These are phyloP conservation scores for Lycocorax pyrrhopterus DNA, from an alignment of 2,113 vertebrate species.

Conservation along the genomic window DNA sequence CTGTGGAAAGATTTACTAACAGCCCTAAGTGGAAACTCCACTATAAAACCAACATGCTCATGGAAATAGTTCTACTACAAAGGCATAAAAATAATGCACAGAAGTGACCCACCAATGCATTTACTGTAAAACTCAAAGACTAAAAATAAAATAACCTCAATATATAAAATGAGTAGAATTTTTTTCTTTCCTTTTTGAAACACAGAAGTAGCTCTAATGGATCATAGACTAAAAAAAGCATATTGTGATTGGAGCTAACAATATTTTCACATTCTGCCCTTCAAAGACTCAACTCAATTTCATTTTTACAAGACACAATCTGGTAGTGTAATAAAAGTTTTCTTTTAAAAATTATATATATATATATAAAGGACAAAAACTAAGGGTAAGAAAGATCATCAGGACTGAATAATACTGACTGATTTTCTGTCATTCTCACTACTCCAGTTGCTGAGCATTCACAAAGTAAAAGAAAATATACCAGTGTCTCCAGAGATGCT, in stretches of 20 bases:
- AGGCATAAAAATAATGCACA: conserved; percentile 49
- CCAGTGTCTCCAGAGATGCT: conserved; percentile 61
- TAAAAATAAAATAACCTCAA: conserved; percentile 53
- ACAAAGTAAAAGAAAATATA: conserved; percentile 66
- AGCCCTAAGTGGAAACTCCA: conserved; percentile 48
- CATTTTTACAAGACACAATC: conserved; percentile 28
- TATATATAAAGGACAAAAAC: neutral
- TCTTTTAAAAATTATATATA: neutral
- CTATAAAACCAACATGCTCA: conserved; percentile 37
- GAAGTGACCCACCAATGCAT: conserved; percentile 14
- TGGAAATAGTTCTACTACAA: conserved; percentile 36
- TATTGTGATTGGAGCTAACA: conserved; percentile 72
- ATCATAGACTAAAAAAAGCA: neutral
- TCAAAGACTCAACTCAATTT: conserved; percentile 11
- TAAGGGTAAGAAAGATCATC: neutral
- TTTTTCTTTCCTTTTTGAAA: conserved; percentile 10
- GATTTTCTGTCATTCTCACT: conserved; percentile 63
- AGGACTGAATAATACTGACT: neutral
- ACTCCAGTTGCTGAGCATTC: conserved; percentile 59
- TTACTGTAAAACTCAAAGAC: conserved; percentile 35
- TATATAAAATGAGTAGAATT: neutral
- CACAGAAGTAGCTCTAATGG: neutral
- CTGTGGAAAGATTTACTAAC: conserved; percentile 65
- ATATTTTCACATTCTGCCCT: conserved; percentile 58
- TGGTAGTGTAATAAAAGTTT: conserved; percentile 42